Base-by-base conservation (phyloP, 1,140 invertebrate species). In the Pogonomyrmex californicus region DNA sequence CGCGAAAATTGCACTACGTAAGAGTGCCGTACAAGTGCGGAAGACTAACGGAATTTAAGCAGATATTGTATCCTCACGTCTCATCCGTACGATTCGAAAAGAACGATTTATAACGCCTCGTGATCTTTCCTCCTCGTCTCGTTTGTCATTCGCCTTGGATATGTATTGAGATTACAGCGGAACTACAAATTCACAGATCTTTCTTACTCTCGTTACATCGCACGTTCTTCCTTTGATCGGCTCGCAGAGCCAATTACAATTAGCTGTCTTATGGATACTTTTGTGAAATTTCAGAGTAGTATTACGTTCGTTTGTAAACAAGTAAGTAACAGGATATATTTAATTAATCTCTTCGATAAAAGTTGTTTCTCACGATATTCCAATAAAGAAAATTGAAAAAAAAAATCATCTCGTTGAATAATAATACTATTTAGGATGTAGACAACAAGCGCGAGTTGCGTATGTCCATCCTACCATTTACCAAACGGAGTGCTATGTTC, bases 31-130 rank as follows among this genome's bases (percentile, higher is more conserved):
- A 62, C 41, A 36, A 81, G 41, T 60, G 56, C 38, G 85, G 51
- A 77, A 89, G 71, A 89, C 85, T 90, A 77, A 89, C 86, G 86
- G 86, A 68, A 79, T 85, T 65, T 63, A 85, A 79, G 54, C 17
- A 54, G 86, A 44, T 77, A 86, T 83, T 62, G 79, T 30, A 56
- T 54, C 10, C 12, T 54, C 33, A 33, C 49, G 23, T 78, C 73
- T 65, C 76, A 30, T 77, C 51, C 30, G 36, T 62, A 71, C 47
- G 65, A 30, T 54, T 7, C 10, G 66, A 10, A 14, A 49, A 58
- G 23, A 63, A 33, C 44, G 58, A 63, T 77, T 88, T 88, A 77
- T 62, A 71, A 77, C 86, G 17, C 47, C 41, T 71, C 23, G 33
- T 33, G 33, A 70, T 62, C 54, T 58, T 70, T 49, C 63, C 66